Conservation (phyloP, 2,888 invertebrate species). For the Ornithoptera priamus region DNA sequence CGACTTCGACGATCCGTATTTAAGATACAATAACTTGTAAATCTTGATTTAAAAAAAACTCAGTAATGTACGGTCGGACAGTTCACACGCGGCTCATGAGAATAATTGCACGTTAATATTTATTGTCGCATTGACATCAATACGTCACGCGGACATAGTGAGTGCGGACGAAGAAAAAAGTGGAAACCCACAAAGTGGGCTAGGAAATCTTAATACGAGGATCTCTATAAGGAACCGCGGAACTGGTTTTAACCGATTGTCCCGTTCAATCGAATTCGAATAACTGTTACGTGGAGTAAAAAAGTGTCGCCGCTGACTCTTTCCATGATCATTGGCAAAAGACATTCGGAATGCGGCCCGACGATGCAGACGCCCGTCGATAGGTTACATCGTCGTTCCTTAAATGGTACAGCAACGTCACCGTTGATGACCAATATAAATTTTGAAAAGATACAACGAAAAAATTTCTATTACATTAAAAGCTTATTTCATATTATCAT, state of each 20-base stretch:
- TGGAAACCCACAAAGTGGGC: constrained; percentile 57
- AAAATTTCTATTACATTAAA: not conserved
- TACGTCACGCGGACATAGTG: constrained; percentile 54
- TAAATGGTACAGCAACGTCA: constrained; percentile 57
- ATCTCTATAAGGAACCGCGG: constrained; percentile 51
- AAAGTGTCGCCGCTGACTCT: constrained; percentile 58
- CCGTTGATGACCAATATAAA: constrained; percentile 67
- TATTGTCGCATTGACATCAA: constrained; percentile 76
- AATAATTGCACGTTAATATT: constrained; percentile 67
- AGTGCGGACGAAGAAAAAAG: constrained; percentile 54
- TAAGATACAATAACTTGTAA: constrained; percentile 57
- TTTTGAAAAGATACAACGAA: constrained; percentile 39
- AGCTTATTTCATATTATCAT: not conserved
- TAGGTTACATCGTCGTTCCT: constrained; percentile 58
- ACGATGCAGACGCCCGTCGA: constrained; percentile 61
- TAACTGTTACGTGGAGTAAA: constrained; percentile 66
- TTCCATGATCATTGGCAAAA: constrained; percentile 68
- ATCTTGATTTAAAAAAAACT: constrained; percentile 56
- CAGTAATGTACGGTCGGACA: not conserved
- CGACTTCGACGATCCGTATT: constrained; percentile 46
- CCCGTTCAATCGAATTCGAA: constrained; percentile 55
- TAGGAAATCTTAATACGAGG: constrained; percentile 74
- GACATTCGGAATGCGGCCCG: constrained; percentile 66
- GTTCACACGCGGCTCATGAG: not conserved
- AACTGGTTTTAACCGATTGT: constrained; percentile 69